Conservation (phyloP, 92 coral and sea anemone species). For the Epizoanthus scotinus region DNA sequence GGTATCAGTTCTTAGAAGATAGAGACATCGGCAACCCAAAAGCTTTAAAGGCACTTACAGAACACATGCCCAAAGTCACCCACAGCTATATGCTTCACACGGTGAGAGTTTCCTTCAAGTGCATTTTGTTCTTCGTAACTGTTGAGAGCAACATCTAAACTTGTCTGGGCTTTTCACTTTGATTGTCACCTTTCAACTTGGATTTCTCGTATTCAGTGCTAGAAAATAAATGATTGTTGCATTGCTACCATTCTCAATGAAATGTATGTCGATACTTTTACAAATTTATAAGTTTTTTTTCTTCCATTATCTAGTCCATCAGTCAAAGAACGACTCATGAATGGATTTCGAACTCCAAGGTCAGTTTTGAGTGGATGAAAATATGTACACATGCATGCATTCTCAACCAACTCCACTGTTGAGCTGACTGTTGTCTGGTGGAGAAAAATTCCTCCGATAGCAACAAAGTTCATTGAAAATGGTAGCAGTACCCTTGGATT, state of each 20-base stretch:
- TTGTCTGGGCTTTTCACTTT: no score
- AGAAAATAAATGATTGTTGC: slow-evolving; percentile 1
- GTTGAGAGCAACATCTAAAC: background rate
- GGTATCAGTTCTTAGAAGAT: slow-evolving; percentile 99
- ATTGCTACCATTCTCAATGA: slow-evolving; percentile 21
- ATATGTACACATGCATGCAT: background rate
- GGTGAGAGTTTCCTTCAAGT: slow-evolving; percentile 45
- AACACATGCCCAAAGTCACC: slow-evolving; percentile 99
- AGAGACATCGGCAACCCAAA: slow-evolving; percentile 95
- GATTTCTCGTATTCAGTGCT: slow-evolving; percentile 20
- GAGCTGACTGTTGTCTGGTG: background rate
- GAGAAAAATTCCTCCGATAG: background rate
- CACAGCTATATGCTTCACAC: slow-evolving; percentile 99
- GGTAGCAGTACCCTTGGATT: slow-evolving; percentile 6
- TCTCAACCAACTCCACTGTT: background rate
- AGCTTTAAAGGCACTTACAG: slow-evolving; percentile 96
- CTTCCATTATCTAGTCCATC: slow-evolving; percentile 6
- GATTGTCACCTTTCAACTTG: background rate
- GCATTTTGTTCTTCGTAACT: background rate
- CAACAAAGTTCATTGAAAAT: slow-evolving; percentile 9
- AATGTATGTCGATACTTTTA: background rate
- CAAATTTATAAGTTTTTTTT: background rate
- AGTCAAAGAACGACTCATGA: slow-evolving; percentile 16
- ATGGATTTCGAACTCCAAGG: slow-evolving; percentile 23
- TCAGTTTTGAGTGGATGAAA: slow-evolving; percentile 18